Evolutionary conservation across 2,797 vertebrate genomes (phyloP).

Genomic region (Lutjanus campechanus): DNA sequence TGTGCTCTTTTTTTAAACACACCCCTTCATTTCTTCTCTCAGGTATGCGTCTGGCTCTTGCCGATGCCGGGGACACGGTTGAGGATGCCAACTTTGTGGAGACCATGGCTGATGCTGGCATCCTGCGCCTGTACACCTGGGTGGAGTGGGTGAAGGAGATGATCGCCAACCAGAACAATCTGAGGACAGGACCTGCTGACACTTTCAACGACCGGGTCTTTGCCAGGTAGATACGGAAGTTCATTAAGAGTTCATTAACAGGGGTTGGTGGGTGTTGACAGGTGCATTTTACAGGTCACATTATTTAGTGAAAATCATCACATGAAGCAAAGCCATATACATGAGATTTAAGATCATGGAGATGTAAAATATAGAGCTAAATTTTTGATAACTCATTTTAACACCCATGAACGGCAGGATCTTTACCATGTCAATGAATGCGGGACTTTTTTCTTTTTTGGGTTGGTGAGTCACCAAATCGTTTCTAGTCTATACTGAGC

Average conservation of each 20-base stretch:
- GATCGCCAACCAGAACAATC: slow-evolving; percentile 92
- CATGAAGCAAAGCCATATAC: background rate
- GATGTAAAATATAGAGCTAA: background rate
- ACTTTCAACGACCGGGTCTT: slow-evolving; percentile 97
- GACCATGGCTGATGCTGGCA: slow-evolving; percentile 96
- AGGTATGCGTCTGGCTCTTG: slow-evolving; percentile 98
- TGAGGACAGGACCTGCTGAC: slow-evolving; percentile 90
- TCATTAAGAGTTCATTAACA: background rate
- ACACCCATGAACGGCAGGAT: background rate
- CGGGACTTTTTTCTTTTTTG: background rate
- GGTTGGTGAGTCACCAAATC: background rate
- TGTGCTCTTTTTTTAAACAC: slow-evolving; percentile 5
- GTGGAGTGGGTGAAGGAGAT: slow-evolving; percentile 99
- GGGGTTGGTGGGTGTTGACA: background rate
- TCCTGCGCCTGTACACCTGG: slow-evolving; percentile 97
- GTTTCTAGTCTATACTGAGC: too few relatives aligned
- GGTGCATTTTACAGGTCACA: background rate
- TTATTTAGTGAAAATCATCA: background rate
- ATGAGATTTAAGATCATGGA: background rate
- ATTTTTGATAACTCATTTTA: background rate
- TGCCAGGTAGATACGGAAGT: slow-evolving; percentile 85
- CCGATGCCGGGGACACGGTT: slow-evolving; percentile 97
- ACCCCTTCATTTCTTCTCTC: background rate
- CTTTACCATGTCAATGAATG: background rate
- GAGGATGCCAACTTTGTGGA: slow-evolving; percentile 99